phyloP scores from a whole-genome alignment of 2,888 invertebrate genomes.

The Chironomus riparius region DNA sequence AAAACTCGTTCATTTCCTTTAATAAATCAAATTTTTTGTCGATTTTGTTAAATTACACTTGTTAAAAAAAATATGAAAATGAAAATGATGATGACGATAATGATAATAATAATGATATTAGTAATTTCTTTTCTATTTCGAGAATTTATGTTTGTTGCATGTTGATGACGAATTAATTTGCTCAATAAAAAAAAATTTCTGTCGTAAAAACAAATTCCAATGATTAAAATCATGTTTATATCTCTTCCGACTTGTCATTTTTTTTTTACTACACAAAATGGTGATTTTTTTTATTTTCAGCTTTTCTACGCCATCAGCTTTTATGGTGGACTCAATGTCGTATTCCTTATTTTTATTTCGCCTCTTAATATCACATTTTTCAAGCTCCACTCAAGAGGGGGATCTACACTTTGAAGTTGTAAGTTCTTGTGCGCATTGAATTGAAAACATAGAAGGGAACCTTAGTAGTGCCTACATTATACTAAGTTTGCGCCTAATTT shows the following conservation, averaged over 20 bases:
- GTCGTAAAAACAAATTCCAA: conserved; percentile 8
- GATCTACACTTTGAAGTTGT: too few species aligned
- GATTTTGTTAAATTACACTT: neutral
- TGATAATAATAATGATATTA: neutral
- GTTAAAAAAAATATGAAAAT: neutral
- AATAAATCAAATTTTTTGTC: neutral
- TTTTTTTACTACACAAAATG: neutral
- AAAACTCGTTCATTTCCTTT: neutral
- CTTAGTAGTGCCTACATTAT: too few species aligned
- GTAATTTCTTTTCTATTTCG: neutral
- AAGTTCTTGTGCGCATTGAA: too few species aligned
- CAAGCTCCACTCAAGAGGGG: too few species aligned
- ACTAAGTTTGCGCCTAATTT: too few species aligned
- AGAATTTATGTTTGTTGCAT: conserved; percentile 25
- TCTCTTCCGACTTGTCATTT: conserved; percentile 5
- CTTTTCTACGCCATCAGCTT: neutral
- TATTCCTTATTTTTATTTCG: neutral
- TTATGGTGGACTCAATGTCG: neutral
- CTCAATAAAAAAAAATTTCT: conserved; percentile 8
- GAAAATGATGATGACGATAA: neutral
- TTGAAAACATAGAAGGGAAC: too few species aligned
- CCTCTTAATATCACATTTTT: neutral
- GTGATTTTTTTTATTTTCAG: conserved; percentile 7
- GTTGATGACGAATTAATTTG: conserved; percentile 25
- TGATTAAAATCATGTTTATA: conserved; percentile 23